A percentile compares a stretch with the other conserved stretches of the same genome.
Conservation (phyloP, 2,113 vertebrate species). For the Acrocephalus kingi region DNA sequence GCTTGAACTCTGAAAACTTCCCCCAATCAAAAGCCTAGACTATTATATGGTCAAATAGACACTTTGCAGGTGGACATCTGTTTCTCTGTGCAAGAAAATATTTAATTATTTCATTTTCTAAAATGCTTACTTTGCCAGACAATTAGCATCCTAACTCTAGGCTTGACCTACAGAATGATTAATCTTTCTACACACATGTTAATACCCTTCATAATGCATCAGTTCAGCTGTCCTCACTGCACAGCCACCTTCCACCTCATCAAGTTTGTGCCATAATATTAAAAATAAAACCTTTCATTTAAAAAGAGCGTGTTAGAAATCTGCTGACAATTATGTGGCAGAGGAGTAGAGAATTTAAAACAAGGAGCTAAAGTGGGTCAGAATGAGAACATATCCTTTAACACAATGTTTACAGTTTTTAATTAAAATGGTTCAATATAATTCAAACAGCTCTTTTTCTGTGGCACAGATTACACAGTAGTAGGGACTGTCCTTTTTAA, state of each 20-base stretch:
- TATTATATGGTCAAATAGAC: not conserved
- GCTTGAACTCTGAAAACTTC: not conserved
- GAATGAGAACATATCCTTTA: not conserved
- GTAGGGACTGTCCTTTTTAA: not conserved
- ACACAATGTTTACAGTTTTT: not conserved
- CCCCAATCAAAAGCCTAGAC: not conserved
- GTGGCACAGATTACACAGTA: not conserved
- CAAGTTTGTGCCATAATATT: not conserved
- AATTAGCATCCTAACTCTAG: not conserved
- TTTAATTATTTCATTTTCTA: not conserved
- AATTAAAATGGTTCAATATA: not conserved
- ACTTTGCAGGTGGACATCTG: not conserved
- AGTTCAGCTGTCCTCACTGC: not conserved
- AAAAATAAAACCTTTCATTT: not conserved
- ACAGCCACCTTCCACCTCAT: accelerated
- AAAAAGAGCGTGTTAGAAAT: not conserved
- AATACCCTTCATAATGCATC: not conserved
- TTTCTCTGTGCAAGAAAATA: not conserved
- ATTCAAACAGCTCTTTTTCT: not conserved
- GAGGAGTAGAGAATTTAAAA: not conserved
- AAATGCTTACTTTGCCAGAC: not conserved
- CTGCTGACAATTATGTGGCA: not conserved
- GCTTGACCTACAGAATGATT: not conserved
- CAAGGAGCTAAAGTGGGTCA: not conserved
- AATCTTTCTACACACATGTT: not conserved